These are phyloP conservation scores for Porites cylindrica DNA, from an alignment of 92 coral and sea anemone genomes.

Conservation along the genomic window DNA sequence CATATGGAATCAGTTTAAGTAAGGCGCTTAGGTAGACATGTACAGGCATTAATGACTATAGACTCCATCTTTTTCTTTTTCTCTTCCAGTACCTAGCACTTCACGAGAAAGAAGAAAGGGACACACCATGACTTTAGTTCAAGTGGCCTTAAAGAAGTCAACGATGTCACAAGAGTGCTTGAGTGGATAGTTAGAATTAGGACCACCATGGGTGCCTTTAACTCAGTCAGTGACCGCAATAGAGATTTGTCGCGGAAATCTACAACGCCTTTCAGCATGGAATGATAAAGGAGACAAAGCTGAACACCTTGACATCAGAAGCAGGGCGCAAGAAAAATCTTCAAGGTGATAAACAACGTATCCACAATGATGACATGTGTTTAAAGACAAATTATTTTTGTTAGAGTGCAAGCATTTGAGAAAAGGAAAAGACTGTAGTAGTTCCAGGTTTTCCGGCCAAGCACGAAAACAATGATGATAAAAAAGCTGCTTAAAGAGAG, in stretches of 20 bases:
- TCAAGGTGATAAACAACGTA: conserved; percentile 4
- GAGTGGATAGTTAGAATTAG: conserved; percentile 72
- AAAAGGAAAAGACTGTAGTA: not conserved
- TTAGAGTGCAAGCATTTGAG: not conserved
- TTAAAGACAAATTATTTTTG: no score
- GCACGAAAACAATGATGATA: no score
- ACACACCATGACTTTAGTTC: not conserved
- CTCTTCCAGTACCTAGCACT: conserved; percentile 68
- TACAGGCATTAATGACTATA: no score
- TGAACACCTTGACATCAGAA: not conserved
- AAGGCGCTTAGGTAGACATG: not conserved
- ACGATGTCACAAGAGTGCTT: conserved; percentile 2
- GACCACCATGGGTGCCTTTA: conserved; percentile 93
- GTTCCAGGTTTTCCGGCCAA: no score
- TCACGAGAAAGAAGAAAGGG: conserved; percentile 20
- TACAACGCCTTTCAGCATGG: conserved; percentile 26
- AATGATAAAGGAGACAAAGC: not conserved
- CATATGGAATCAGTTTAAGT: no score
- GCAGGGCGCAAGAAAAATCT: not conserved
- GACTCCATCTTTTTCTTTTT: not conserved
- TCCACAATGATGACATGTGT: no score
- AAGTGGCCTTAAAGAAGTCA: conserved; percentile 19
- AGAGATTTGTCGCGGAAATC: conserved; percentile 47
- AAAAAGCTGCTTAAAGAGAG: no score
- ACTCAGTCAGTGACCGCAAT: conserved; percentile 46